phyloP scores from a whole-genome alignment of 92 coral and sea anemone genomes.

The Palythoa caribaeorum region DNA sequence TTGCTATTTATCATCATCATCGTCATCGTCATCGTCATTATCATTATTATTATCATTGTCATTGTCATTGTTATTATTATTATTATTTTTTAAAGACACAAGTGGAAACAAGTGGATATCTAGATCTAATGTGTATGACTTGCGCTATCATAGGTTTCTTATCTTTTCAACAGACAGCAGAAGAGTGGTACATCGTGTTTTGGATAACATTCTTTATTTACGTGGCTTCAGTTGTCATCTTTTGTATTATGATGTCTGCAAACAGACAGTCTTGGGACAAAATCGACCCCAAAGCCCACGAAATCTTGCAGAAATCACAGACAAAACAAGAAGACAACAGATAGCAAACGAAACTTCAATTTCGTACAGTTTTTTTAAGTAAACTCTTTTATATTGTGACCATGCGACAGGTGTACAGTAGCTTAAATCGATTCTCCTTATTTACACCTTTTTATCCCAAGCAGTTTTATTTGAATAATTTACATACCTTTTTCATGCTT shows the following conservation, averaged over 20 bases:
- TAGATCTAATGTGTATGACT: neutral
- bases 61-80: too few species aligned
- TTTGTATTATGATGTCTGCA: constrained; percentile 74
- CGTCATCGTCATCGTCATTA: too few species aligned
- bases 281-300: neutral
- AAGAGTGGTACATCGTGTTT: constrained; percentile 90
- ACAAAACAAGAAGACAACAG: neutral
- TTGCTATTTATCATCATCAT: too few species aligned
- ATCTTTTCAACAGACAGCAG: constrained; percentile 67
- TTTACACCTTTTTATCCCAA: too few species aligned
- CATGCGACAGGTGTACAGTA: too few species aligned
- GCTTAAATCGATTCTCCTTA: too few species aligned
- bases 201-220: constrained; percentile 87
- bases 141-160: neutral
- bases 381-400: too few species aligned
- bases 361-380: neutral
- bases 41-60: too few species aligned
- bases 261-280: constrained; percentile 94
- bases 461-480: too few species aligned
- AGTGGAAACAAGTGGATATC: neutral
- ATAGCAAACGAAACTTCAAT: neutral
- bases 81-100: too few species aligned
- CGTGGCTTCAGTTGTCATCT: constrained; percentile 68
- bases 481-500: too few species aligned
- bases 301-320: neutral